Evolutionary conservation across 2,113 vertebrate genomes (phyloP), one percentile per base, ranked within the genome.

Genomic region (Hippocampus zosterae): DNA sequence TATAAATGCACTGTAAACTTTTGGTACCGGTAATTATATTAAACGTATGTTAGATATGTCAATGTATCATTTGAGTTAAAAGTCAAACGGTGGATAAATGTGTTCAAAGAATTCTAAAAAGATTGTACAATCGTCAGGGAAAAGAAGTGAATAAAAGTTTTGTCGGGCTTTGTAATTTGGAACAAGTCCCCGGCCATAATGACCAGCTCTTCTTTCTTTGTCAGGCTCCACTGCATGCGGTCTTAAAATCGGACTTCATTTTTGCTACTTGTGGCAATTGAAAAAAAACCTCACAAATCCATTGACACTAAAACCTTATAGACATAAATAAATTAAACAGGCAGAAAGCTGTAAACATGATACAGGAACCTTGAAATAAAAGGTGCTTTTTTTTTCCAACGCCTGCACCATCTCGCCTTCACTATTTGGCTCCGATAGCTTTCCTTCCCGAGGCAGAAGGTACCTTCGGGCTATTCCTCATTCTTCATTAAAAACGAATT

Each of bases 331-430:
- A 73, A 66, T 65, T 18, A 68, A 76, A 71, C 10, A 52, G 73
- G 42, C 70, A 52, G 42, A 75, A 78, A 84, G 74, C 63, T 83
- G 82, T 87, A 83, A 88, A 90, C 87, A 79, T 71, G 59, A 80
- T 64, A 74, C 72, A 75, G 83, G 69, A 77, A 84, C 68, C 74
- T 72, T 74, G 68, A 83, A 72, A 69, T 65, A 77, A 69, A 55
- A 65, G 69, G 71, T 71, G 72, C 79, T 53, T 68, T 65, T 85
- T 74, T 12, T 12, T 12, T 1, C 10, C 53, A 70, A 73, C 0
- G 11, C 70, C 77, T 74, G 81, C 78, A 80, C 72, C 71, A 46
- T 61, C 56, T 71, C 12, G 76, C 81, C 78, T 82, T 79, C 67
- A 37, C 73, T 81, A 78, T 85, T 87, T 88, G 82, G 81, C 80